A percentile compares a stretch with the other conserved stretches of the same genome.
phyloP scores from a whole-genome alignment of 2,888 invertebrate genomes.

The Archips xylosteana region DNA sequence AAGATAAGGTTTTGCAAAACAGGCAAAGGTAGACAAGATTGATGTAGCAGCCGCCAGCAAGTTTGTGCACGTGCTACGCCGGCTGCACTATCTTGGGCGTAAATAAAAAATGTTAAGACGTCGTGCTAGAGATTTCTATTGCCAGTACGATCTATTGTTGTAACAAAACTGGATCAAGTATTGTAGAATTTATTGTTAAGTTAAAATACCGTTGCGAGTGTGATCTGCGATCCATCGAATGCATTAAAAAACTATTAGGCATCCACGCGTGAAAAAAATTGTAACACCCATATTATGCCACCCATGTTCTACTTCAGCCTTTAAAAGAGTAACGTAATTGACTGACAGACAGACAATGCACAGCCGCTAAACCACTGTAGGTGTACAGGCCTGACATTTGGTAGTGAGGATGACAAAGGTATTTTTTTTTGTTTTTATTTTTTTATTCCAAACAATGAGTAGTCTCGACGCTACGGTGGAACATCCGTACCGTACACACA shows the following conservation, averaged over 20 bases:
- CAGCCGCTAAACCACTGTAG: too few species aligned
- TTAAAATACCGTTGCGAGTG: conserved; percentile 6
- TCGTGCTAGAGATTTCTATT: conserved; percentile 29
- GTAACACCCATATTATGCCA: too few species aligned
- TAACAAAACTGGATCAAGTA: conserved; percentile 46
- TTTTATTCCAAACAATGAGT: too few species aligned
- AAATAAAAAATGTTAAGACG: conserved; percentile 48
- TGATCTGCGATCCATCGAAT: neutral
- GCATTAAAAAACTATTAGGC: neutral
- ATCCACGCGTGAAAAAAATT: neutral
- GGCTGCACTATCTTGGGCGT: conserved; percentile 60
- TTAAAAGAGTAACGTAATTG: too few species aligned
- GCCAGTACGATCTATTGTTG: conserved; percentile 32
- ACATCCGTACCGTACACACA: too few species aligned
- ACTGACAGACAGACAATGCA: too few species aligned
- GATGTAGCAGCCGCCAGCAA: conserved; percentile 78
- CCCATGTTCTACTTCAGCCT: too few species aligned
- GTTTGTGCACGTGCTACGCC: conserved; percentile 81
- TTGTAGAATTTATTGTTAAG: conserved; percentile 25
- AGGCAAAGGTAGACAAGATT: conserved; percentile 77
- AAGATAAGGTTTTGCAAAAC: conserved; percentile 69
- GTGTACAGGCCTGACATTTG: too few species aligned
- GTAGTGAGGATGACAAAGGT: too few species aligned
- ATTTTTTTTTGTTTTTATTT: too few species aligned
- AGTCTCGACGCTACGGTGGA: too few species aligned